A percentile compares a stretch with the other conserved stretches of the same genome.
phyloP scores from a whole-genome alignment of 1,140 invertebrate genomes.

The Augochlora pura region DNA sequence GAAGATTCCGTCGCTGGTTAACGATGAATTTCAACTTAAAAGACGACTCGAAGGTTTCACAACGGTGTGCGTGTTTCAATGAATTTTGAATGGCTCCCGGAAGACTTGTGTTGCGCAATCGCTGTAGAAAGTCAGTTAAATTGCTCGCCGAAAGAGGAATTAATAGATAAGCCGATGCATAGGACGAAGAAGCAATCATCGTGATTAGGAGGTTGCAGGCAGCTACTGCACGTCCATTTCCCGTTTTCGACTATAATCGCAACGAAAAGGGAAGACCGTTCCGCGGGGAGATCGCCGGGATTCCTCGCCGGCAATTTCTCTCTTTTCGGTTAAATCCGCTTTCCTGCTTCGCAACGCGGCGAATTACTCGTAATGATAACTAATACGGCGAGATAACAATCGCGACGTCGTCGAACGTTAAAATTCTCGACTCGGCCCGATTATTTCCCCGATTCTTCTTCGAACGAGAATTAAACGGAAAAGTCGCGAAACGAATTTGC shows the following conservation, averaged over 20 bases:
- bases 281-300: no score
- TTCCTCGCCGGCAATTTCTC: no score
- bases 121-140: conserved; percentile 32
- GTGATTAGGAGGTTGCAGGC: conserved; percentile 28
- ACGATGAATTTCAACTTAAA: neutral
- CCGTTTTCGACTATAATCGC: conserved; percentile 16
- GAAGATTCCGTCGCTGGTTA: neutral
- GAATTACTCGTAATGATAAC: no score
- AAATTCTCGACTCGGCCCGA: no score
- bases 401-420: no score
- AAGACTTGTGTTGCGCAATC: neutral
- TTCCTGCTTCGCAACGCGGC: no score
- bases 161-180: conserved; percentile 22
- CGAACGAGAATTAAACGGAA: no score
- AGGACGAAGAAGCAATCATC: conserved; percentile 35
- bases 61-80: neutral
- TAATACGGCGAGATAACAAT: no score
- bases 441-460: no score
- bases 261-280: neutral
- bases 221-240: conserved; percentile 27
- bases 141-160: conserved; percentile 24
- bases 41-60: no score
- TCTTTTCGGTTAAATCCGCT: no score
- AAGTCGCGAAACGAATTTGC: no score
- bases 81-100: neutral